phyloP scores from a whole-genome alignment of 1,140 invertebrate species.

The Idris sp. region DNA sequence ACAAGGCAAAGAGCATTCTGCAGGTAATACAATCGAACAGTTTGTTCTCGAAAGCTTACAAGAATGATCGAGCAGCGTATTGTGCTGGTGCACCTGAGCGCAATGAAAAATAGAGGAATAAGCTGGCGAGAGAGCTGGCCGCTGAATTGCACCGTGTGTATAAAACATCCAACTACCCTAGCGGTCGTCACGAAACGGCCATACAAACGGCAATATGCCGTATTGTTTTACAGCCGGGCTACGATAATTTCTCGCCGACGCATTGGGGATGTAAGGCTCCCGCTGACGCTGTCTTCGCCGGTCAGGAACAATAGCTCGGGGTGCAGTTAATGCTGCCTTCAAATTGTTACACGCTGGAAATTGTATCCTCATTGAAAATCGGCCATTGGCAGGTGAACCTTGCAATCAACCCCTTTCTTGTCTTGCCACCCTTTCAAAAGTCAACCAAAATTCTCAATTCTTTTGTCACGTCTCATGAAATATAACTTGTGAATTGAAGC shows the following conservation, averaged over 20 bases:
- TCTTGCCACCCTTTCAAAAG: conserved; percentile 16
- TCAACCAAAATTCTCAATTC: conserved; percentile 52
- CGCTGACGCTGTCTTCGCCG: conserved; percentile 34
- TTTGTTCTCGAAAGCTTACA: conserved; percentile 54
- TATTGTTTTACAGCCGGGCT: conserved; percentile 74
- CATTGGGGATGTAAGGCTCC: conserved; percentile 61
- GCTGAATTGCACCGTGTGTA: conserved; percentile 26
- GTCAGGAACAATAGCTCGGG: conserved; percentile 71
- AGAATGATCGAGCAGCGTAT: conserved; percentile 50
- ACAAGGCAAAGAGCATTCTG: conserved; percentile 24
- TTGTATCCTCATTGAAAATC: conserved; percentile 61
- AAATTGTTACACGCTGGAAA: conserved; percentile 65
- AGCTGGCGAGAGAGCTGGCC: conserved; percentile 25
- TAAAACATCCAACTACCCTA: conserved; percentile 51
- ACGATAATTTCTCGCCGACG: conserved; percentile 67
- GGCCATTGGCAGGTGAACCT: conserved; percentile 54
- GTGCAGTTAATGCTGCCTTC: conserved; percentile 70
- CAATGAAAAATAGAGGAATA: conserved; percentile 49
- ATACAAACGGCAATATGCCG: conserved; percentile 71
- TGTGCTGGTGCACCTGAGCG: conserved; percentile 43
- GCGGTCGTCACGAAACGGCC: conserved; percentile 48
- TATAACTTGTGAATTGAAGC: too few species aligned
- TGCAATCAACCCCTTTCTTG: conserved; percentile 57
- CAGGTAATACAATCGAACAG: conserved; percentile 52
- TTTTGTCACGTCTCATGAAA: too few species aligned